A percentile compares a stretch with the other conserved stretches of the same genome.
Evolutionary conservation across 2,888 invertebrate genomes (phyloP).

Genomic region (Chrysolina americana): DNA sequence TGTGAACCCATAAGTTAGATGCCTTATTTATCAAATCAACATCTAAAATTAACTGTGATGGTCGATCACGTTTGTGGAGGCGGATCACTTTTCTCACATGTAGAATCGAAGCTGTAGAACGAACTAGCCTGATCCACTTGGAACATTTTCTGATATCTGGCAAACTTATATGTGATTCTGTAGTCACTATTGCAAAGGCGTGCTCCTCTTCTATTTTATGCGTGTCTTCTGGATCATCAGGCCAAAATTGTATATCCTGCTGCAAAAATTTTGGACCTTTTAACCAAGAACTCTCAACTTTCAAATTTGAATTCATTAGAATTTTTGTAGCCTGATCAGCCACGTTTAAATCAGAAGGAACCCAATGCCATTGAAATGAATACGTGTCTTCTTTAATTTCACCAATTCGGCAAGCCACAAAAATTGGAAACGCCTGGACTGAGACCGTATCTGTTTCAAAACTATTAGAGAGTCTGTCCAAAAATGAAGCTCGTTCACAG

Average conservation of each 20-base stretch:
- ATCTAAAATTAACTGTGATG: no score
- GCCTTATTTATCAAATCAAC: no score
- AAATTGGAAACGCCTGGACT: no score
- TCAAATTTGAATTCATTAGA: background rate
- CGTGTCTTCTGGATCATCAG: background rate
- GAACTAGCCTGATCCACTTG: no score
- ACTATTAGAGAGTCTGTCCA: background rate
- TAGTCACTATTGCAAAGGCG: no score
- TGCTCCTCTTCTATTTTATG: no score
- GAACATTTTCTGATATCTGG: no score
- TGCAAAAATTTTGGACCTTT: background rate
- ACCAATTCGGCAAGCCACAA: background rate
- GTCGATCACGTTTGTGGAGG: no score
- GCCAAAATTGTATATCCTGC: background rate
- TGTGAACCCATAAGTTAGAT: no score
- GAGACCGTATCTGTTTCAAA: constrained; percentile 1
- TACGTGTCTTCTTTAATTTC: background rate
- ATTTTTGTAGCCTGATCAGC: background rate
- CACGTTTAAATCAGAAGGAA: background rate
- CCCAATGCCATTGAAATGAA: background rate
- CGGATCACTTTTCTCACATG: no score
- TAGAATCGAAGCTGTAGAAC: no score
- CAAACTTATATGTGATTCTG: no score
- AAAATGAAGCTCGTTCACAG: background rate
- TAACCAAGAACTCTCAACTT: background rate